A percentile compares a stretch with the other conserved stretches of the same genome.
These are phyloP conservation scores for Centruroides vittatus DNA, from an alignment of 1,140 invertebrate species.

Conservation along the genomic window DNA sequence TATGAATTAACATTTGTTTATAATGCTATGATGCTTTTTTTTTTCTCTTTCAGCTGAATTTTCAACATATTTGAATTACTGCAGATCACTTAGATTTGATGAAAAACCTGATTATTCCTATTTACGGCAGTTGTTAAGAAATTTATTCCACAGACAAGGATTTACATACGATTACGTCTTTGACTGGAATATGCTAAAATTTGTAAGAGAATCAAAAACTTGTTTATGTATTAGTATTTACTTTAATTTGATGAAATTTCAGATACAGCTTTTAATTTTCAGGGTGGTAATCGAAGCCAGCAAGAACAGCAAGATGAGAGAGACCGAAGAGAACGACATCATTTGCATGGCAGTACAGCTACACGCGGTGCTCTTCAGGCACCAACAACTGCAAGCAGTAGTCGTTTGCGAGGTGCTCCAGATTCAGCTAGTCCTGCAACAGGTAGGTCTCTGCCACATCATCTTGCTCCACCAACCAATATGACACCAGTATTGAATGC, in stretches of 20 bases:
- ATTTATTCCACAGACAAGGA: constrained; percentile 41
- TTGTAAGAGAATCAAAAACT: constrained; percentile 8
- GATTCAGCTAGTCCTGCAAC: constrained; percentile 14
- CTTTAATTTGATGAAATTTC: neutral
- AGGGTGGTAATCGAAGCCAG: constrained; percentile 14
- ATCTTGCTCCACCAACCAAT: constrained; percentile 4
- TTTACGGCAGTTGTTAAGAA: constrained; percentile 40
- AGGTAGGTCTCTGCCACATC: constrained; percentile 11
- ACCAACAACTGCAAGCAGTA: constrained; percentile 16
- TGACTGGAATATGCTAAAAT: constrained; percentile 45
- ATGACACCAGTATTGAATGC: neutral
- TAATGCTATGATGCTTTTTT: constrained; percentile 3
- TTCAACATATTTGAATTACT: constrained; percentile 43
- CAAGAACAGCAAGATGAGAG: constrained; percentile 12
- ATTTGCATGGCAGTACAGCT: constrained; percentile 11
- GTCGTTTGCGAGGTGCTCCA: constrained; percentile 9
- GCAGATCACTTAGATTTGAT: constrained; percentile 42
- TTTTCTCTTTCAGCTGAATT: constrained; percentile 35
- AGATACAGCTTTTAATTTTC: neutral
- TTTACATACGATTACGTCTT: constrained; percentile 48
- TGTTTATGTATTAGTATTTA: too few species aligned
- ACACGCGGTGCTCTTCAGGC: constrained; percentile 10
- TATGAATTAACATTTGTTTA: too few species aligned
- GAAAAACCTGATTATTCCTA: constrained; percentile 46
- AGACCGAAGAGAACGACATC: constrained; percentile 9